Evolutionary conservation across 37 sponge, comb jelly and placozoan species (phyloP), one percentile per base, ranked within the genome.

Genomic region (Beroe forskalii): DNA sequence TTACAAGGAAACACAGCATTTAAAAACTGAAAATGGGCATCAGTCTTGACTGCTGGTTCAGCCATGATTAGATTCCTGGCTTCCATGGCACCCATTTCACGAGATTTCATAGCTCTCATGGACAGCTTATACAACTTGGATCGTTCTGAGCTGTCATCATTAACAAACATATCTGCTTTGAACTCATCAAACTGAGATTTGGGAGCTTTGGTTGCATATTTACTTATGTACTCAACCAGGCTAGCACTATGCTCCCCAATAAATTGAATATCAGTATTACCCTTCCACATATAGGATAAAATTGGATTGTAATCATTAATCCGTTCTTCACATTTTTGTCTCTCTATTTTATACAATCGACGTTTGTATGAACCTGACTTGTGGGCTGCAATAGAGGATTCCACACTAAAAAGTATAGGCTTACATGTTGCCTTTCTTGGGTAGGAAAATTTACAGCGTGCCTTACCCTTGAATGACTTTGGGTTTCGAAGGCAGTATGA

Each of bases 281-380:
- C 66, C 25, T 20, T 23, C 66, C 66, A 64, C 25, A 64, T n/a
- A 22, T 28, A 28, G 66, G 17, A 23, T 27, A 64, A 20, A 28
- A n/a, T 20, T 22, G 66, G 66, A 64, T 64, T 64, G 66, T 64
- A 64, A 20, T 64, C 66, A 23, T 64, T 64, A 64, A 64, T 27
- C 4, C 17, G 3, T 6, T 4, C 3, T 64, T 64, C 66, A 6
- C 25, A 3, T n/a, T 8, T n/a, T n/a, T 8, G 4, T 20, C 66
- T 22, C 25, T 8, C 20, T 20, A 64, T 8, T n/a, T 64, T 23
- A 27, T 28, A 27, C 25, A 64, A 27, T 27, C 66, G 4, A 8
- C 4, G 3, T 6, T 64, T 64, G 24, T 22, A 64, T 23, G 4
- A 6, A 27, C 25, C 17, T 23, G 4, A 6, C 66, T 23, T 8